Evolutionary conservation across 2,797 vertebrate genomes (phyloP).

Genomic region (Poecilia gillii): DNA sequence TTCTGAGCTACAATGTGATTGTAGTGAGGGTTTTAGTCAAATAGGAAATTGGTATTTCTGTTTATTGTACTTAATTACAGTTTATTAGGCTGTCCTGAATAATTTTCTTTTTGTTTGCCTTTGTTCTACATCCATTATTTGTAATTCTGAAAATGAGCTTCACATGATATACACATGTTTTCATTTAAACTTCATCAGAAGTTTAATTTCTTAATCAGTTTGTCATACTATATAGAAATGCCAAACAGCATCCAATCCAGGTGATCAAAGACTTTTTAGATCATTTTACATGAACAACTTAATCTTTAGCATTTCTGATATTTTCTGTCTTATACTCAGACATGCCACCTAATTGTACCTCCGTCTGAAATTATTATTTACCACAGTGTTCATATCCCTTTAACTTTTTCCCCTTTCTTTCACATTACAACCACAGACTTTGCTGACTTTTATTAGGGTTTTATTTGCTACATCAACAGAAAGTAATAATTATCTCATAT

Average conservation of each 20-base stretch:
- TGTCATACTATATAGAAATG: background rate
- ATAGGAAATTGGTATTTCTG: background rate
- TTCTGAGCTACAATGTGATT: constrained; percentile 9
- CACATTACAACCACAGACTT: background rate
- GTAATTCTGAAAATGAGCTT: background rate
- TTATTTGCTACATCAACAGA: background rate
- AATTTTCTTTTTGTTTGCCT: background rate
- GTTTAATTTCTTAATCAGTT: background rate
- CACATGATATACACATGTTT: background rate
- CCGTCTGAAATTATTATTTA: background rate
- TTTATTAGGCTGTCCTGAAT: background rate
- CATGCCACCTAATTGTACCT: background rate
- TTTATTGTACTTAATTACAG: background rate
- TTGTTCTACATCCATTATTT: background rate
- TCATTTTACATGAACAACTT: background rate
- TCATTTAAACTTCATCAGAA: background rate
- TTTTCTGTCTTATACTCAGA: background rate
- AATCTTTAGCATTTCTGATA: background rate
- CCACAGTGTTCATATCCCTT: background rate
- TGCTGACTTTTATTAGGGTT: background rate
- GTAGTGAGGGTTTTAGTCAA: background rate
- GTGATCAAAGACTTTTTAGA: background rate
- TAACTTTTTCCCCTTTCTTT: background rate
- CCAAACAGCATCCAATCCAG: background rate
- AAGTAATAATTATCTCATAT: background rate